phyloP scores from a whole-genome alignment of 2,888 invertebrate genomes.

The Leucoma salicis region DNA sequence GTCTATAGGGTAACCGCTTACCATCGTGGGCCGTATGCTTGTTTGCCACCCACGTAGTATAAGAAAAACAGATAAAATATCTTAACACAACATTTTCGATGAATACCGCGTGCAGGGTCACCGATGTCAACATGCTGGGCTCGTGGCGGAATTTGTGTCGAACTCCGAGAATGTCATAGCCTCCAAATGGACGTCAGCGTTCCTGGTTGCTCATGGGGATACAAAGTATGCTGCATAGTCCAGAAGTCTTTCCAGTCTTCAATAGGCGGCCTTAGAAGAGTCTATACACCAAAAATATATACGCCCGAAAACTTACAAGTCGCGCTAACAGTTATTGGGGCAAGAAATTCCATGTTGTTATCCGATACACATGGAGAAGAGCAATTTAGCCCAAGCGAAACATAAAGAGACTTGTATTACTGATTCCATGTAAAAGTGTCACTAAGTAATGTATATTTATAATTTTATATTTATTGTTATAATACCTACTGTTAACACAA shows the following conservation, averaged over 20 bases:
- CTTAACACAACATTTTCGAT: too few relatives aligned
- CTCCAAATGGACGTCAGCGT: constrained; percentile 41
- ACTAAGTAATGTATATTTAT: too few relatives aligned
- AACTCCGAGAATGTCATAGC: constrained; percentile 37
- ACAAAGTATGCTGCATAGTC: constrained; percentile 51
- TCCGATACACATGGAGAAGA: too few relatives aligned
- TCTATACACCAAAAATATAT: constrained; percentile 8
- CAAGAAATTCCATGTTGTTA: constrained; percentile 23
- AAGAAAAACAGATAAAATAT: too few relatives aligned
- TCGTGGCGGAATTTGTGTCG: constrained; percentile 52
- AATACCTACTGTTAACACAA: too few relatives aligned
- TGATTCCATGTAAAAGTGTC: too few relatives aligned
- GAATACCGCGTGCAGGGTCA: constrained; percentile 32
- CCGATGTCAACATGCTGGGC: constrained; percentile 54
- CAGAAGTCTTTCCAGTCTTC: constrained; percentile 30
- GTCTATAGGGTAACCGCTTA: too few relatives aligned
- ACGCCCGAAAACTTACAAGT: constrained; percentile 26
- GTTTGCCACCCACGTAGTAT: too few relatives aligned
- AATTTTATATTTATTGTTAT: too few relatives aligned
- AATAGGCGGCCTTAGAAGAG: constrained; percentile 17
- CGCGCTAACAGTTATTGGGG: constrained; percentile 26
- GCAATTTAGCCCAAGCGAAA: too few relatives aligned
- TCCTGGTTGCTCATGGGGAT: constrained; percentile 43
- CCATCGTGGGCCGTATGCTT: too few relatives aligned
- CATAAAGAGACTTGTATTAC: too few relatives aligned